Evolutionary conservation across 2,888 invertebrate genomes (phyloP).

Genomic region (Clusia tigrina): DNA sequence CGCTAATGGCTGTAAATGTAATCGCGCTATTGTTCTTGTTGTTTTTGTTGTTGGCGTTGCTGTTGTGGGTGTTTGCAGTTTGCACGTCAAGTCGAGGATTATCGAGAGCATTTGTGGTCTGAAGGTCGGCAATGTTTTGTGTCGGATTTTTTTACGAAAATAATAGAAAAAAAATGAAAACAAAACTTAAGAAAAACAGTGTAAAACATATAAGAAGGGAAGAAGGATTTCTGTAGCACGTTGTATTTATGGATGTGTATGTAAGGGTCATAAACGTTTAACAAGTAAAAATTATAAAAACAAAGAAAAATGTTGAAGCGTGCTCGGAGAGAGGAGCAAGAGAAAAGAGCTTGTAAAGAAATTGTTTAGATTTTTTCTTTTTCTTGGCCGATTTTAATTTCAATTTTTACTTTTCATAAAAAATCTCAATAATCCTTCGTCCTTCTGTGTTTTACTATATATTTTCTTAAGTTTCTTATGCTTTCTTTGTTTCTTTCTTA

Average conservation of each 20-base stretch:
- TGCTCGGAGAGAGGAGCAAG: conserved; percentile 11
- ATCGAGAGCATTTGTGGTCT: conserved; percentile 53
- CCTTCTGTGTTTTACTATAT: conserved; percentile 46
- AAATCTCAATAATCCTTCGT: conserved; percentile 57
- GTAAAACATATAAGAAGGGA: conserved; percentile 50
- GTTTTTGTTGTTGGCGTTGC: conserved; percentile 30
- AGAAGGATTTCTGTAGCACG: conserved; percentile 51
- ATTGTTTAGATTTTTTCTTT: conserved; percentile 66
- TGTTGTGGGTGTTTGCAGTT: conserved; percentile 6
- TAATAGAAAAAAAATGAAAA: conserved; percentile 40
- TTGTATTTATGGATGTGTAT: conserved; percentile 29
- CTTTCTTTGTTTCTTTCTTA: conserved; percentile 1
- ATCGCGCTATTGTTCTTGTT: conserved; percentile 28
- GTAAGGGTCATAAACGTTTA: conserved; percentile 21
- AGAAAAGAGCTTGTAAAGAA: conserved; percentile 28
- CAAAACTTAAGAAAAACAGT: conserved; percentile 56
- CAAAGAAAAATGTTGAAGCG: conserved; percentile 28
- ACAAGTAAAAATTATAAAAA: conserved; percentile 24
- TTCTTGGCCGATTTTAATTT: conserved; percentile 60
- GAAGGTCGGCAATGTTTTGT: conserved; percentile 12
- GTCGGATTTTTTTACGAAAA: conserved; percentile 15
- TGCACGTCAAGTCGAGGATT: conserved; percentile 43
- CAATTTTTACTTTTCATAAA: conserved; percentile 10
- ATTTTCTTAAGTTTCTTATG: conserved; percentile 39
- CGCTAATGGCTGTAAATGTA: conserved; percentile 10